Percentiles rank a stretch among this genome's conserved stretches.
Evolutionary conservation across 2,113 vertebrate species (phyloP).

Genomic region (Semicossyphus pulcher): DNA sequence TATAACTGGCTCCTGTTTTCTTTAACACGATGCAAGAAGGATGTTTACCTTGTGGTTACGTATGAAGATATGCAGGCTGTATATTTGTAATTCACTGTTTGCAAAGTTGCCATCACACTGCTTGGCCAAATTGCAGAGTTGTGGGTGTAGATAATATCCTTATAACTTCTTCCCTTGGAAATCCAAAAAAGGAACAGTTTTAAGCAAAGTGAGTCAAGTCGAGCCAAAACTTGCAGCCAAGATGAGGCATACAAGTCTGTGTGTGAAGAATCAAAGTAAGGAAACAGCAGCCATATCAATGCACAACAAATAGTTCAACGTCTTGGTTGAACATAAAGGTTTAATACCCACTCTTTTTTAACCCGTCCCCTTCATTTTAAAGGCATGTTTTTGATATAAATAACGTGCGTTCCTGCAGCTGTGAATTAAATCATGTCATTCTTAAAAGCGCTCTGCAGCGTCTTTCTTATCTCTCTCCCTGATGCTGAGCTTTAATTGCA

Average conservation of each 20-base stretch:
- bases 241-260: not conserved
- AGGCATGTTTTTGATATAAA: conserved; percentile 1
- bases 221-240: too few relatives aligned
- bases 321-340: conserved; percentile 7
- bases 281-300: conserved; percentile 21
- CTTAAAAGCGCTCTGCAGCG: not conserved
- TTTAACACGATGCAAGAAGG: not conserved
- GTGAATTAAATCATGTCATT: not conserved
- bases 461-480: not conserved
- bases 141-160: too few relatives aligned
- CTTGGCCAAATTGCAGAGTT: too few relatives aligned
- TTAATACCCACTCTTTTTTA: conserved; percentile 1
- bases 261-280: conserved; percentile 7
- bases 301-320: too few relatives aligned
- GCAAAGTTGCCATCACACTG: too few relatives aligned
- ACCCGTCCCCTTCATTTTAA: not conserved
- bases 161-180: not conserved
- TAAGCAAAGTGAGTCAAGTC: too few relatives aligned
- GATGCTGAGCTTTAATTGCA: conserved; percentile 8
- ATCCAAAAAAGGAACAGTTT: not conserved
- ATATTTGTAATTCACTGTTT: too few relatives aligned
- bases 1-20: too few relatives aligned
- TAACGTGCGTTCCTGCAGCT: not conserved
- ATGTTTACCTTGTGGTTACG: not conserved
- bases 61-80: not conserved